Evolutionary conservation across 2,113 vertebrate genomes (phyloP), one percentile per base, ranked within the genome.

Genomic region (Polypterus senegalus): DNA sequence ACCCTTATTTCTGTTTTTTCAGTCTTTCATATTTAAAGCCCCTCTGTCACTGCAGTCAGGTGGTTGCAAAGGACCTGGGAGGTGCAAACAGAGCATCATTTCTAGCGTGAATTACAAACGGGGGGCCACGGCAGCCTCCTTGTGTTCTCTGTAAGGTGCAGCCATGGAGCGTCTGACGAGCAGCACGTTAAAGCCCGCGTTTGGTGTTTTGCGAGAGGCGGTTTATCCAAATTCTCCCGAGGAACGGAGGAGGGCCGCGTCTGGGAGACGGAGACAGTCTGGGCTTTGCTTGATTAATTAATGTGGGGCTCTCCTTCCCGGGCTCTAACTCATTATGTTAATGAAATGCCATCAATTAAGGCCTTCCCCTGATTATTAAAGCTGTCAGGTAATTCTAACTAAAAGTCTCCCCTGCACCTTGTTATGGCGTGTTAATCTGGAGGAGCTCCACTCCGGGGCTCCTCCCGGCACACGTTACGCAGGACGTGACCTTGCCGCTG

Each of bases 271-370:
- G 75, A 80, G 85, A 76, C 78, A 70, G 77, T 82, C 76, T 64
- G 58, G 84, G 80, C 80, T 85, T 85, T 83, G 77, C 77, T 82
- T 87, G 83, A 86, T 82, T 84, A 86, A 86, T 88, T 87, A 88
- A 79, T 77, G 81, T 83, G 78, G 81, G 81, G 78, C 81, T 83
- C 70, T 76, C 79, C 84, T 85, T 85, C 83, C 81, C 81, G 79
- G 83, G 81, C 75, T 79, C 83, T 54, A 58, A 82, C 78, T 86
- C 82, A 83, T 87, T 86, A 87, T 88, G 86, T 71, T 84, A 87
- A 88, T 84, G 83, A 86, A 85, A 81, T 86, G 75, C 83, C 85
- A 86, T 87, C 83, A 85, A 79, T 88, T 86, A 87, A 84, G 79
- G 74, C 74, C 77, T 82, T 82, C 84, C 84, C 81, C 75, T 83